Evolutionary conservation across 2,113 vertebrate species (phyloP), one percentile per base, ranked within the genome.

Genomic region (Semnopithecus entellus): DNA sequence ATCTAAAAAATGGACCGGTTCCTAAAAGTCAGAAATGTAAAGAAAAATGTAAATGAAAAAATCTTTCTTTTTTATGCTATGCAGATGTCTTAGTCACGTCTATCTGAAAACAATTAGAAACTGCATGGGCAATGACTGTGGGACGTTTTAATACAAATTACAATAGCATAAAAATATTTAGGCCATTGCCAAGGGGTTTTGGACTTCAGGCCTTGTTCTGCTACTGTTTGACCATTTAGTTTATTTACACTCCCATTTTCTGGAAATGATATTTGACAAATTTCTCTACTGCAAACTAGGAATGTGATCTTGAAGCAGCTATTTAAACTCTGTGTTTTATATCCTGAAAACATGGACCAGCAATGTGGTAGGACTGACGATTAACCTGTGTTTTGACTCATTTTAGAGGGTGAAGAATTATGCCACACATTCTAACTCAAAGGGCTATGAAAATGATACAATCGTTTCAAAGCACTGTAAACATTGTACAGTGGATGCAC

Each of bases 281-380:
- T 91, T 93, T 90, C 6, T 72, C 59, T 81, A 61, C 35, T 5
- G 48, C 30, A 52, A 84, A 85, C 8, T 57, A 94, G n/a, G 25
- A 95, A 4, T 72, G 4, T 85, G 25, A 90, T 52, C 50, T 90
- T 94, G 80, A 94, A 79, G 68, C 90, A 94, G 22, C 32, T 93
- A 35, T 92, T 93, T 76, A 61, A 95, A 82, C 52, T 40, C 35
- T 92, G n/a, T 48, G 12, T 80, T 93, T 94, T 85, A 38, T 8
- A 81, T 78, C 16, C 57, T 76, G 27, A 85, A 73, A 72, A 80
- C 59, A 68, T 5, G 22, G 57, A 57, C 57, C 40, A 75, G 14
- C 0, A 23, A 14, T 43, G 6, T 13, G 1, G 5, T 70, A 17
- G 23, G 1, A 76, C 23, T 92, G 83, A 70, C 61, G 22, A 83